Base-by-base conservation (phyloP, 2,797 vertebrate genomes). In the Echeneis naucrates region DNA sequence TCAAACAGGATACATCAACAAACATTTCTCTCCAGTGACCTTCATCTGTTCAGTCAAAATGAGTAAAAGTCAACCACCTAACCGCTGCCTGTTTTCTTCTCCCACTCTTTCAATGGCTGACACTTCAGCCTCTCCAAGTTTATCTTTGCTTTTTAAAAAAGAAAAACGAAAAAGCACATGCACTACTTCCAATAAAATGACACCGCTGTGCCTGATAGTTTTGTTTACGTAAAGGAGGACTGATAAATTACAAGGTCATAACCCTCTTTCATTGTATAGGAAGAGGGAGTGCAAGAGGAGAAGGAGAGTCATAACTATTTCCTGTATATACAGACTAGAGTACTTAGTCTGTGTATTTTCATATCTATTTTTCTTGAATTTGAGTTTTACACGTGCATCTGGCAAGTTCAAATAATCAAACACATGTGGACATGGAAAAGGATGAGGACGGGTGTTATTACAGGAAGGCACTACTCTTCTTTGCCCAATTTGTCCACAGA, bases 1-100 rank as follows among this genome's bases (percentile, higher is more conserved):
- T 89, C 80, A 89, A 78, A 81, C 67, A 56, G 65, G 69, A 69
- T 27, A 73, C 82, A 87, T 82, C 77, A 84, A 73, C 87, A 88
- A 82, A 85, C 83, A 83, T 72, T 50, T 81, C 59, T 81, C 81
- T 78, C 70, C 52, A 5, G 60, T 73, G 82, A 87, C 87, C 81
- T 74, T 81, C 79, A 72, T 83, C 77, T 65, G 74, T 80, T 77
- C 78, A 68, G 81, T 79, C 81, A 83, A 84, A 89, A 68, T 84
- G 84, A 80, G 80, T 77, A 81, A 89, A 87, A n/a, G n/a, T 88
- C 80, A 86, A 61, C 68, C 32, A 17, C 9, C n/a, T 32, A 26
- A 51, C 68, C 64, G 60, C 24, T 24, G 37, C 56, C 66, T 63
- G 13, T 69, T 52, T 73, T 44, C 21, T 2, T 71, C 40, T 76